phyloP scores from a whole-genome alignment of 1,140 invertebrate species.

The Geopemphigus sp. region DNA sequence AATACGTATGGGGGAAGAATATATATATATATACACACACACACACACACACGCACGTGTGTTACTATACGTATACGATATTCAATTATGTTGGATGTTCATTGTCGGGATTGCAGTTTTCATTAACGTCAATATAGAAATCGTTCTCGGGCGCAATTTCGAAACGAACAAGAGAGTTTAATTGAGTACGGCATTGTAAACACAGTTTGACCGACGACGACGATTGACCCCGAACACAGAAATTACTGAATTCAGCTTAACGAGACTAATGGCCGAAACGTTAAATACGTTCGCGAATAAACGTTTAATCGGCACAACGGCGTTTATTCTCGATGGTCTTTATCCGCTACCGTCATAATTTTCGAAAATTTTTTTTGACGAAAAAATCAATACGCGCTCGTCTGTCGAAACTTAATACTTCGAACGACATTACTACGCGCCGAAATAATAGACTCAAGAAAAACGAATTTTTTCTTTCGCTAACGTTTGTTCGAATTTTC shows the following conservation, averaged over 20 bases:
- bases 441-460: no score
- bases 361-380: no score
- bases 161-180: slow-evolving; percentile 16
- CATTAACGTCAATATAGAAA: slow-evolving; percentile 14
- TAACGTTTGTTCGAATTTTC: no score
- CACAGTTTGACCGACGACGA: background rate
- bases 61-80: no score
- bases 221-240: background rate
- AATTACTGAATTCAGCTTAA: background rate
- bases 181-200: slow-evolving; percentile 18
- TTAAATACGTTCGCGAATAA: background rate
- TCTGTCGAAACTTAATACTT: no score
- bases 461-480: no score
- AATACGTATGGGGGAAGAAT: background rate
- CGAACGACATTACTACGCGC: no score
- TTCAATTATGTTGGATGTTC: slow-evolving; percentile 25
- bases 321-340: no score
- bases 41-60: background rate
- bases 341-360: no score
- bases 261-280: background rate
- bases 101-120: slow-evolving; percentile 24
- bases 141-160: background rate
- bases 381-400: no score
- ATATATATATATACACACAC: background rate
- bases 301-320: no score